Conservation (phyloP, 2,113 vertebrate species). For the Galbula dea region DNA sequence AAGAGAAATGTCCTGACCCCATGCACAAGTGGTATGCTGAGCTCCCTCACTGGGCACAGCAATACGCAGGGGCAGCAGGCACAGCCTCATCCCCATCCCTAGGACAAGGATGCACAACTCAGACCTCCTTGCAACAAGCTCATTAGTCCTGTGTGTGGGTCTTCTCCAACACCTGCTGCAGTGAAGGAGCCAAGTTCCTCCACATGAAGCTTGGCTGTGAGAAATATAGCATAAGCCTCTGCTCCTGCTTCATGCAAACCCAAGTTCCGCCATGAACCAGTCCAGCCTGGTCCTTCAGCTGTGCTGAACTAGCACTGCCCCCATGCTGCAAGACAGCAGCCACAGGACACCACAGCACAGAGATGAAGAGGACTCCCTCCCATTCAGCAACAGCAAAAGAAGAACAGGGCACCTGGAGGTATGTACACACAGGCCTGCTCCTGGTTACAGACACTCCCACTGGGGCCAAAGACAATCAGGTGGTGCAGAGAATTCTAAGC, state of each 20-base stretch:
- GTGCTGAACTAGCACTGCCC: background rate
- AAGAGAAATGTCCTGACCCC: background rate
- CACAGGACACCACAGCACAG: rapidly evolving
- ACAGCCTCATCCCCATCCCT: background rate
- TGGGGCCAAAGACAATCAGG: background rate
- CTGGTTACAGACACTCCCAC: background rate
- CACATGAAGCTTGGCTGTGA: background rate
- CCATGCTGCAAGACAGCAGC: background rate
- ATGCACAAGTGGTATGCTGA: rapidly evolving
- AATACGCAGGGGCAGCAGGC: background rate
- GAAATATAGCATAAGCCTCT: rapidly evolving
- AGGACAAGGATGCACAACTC: background rate
- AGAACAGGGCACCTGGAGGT: background rate
- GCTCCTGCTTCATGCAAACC: background rate
- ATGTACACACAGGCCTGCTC: background rate
- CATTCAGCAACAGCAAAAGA: background rate
- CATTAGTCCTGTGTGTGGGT: rapidly evolving
- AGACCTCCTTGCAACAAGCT: background rate
- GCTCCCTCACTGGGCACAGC: rapidly evolving
- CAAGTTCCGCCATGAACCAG: background rate
- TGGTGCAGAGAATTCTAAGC: background rate
- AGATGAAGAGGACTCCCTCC: background rate
- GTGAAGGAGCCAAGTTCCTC: background rate
- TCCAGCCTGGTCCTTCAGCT: rapidly evolving
- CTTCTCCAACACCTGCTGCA: background rate